Evolutionary conservation across 2,888 invertebrate genomes (phyloP), one percentile per base, ranked within the genome.

Genomic region (Chironomus tentans): DNA sequence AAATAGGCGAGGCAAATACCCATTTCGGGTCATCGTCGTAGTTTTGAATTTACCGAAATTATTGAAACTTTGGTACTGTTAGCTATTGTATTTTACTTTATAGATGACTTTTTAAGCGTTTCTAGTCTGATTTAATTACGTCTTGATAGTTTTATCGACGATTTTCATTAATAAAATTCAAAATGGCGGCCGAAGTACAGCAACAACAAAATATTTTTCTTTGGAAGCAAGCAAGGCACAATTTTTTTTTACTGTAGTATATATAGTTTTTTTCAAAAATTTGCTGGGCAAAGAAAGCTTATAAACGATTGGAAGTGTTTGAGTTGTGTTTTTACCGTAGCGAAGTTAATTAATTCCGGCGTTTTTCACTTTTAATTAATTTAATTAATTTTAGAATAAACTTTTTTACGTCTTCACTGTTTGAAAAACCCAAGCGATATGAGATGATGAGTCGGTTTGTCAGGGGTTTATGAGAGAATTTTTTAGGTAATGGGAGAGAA

Each of bases 281-380:
- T 71, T 71, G 71, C 56, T 56, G 71, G 71, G 71, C 71, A 56
- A 71, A 71, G 71, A 71, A 71, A 71, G 71, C 71, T 71, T 71
- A 71, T 47, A 50, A 71, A 71, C 71, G 71, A 71, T 56, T 28
- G 46, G 71, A 71, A 56, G 71, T 71, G 71, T 71, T 71, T 71
- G 71, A 71, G 47, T 71, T 71, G 12, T 50, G n/a, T 15, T 56
- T 50, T 71, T 71, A 71, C 71, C 71, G 71, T 71, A 50, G 71
- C 71, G 71, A 47, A 71, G 71, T 22, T 24, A 24, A 65, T 65
- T 65, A 65, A 65, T 65, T 56, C 65, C n/a, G 65, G 21, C 3
- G 65, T 24, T 65, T 56, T 56, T 65, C 65, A 65, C 65, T 65
- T n/a, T n/a, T 65, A 65, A 24, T 65, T 24, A 10, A 21, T 22